Evolutionary conservation across 2,888 invertebrate genomes (phyloP).

Genomic region (Beris chalybata): DNA sequence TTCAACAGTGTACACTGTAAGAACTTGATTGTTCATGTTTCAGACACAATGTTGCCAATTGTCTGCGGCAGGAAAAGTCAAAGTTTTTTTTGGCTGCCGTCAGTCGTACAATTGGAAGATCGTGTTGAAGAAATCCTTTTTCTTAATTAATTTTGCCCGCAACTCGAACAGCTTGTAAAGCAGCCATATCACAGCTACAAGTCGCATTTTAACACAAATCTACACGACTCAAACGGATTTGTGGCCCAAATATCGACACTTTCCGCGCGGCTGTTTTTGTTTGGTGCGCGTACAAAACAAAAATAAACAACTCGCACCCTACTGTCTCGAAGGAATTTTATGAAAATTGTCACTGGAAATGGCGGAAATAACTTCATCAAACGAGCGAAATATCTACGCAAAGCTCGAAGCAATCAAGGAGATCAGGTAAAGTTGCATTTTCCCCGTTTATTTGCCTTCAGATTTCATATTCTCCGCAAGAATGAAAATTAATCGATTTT

Average conservation of each 20-base stretch:
- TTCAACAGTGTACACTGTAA: no score
- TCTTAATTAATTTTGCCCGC: no score
- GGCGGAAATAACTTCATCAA: constrained; percentile 69
- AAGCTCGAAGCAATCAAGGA: constrained; percentile 93
- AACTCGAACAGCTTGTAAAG: no score
- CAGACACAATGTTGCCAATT: no score
- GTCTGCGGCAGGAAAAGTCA: no score
- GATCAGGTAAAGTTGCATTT: constrained; percentile 67
- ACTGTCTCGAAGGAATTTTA: constrained; percentile 1
- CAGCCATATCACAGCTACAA: no score
- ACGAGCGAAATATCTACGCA: constrained; percentile 84
- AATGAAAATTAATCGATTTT: constrained; percentile 25
- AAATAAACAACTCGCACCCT: constrained; percentile 24
- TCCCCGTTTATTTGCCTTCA: neutral
- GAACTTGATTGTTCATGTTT: no score
- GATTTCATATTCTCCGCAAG: neutral
- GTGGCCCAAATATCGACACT: no score
- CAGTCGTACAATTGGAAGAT: no score
- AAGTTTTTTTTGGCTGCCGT: neutral
- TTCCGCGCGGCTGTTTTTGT: neutral
- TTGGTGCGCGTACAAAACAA: constrained; percentile 18
- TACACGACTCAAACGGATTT: no score
- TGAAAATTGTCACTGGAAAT: constrained; percentile 37
- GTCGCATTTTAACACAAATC: no score
- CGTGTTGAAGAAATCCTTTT: no score